These are phyloP conservation scores for Cirrhinus molitorella DNA, from an alignment of 2,797 vertebrate species.

Conservation along the genomic window DNA sequence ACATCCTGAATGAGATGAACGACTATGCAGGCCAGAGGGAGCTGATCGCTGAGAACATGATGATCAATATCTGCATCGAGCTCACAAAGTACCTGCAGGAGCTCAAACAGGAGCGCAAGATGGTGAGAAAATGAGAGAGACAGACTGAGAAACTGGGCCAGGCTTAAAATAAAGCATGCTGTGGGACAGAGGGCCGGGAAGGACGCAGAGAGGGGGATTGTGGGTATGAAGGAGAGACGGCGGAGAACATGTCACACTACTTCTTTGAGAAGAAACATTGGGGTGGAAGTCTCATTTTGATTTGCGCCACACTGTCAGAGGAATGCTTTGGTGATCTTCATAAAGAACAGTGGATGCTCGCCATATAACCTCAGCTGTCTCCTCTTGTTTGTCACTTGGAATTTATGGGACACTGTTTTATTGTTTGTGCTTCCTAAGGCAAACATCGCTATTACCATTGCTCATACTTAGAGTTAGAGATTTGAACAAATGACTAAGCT, in stretches of 20 bases:
- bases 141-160: constrained; percentile 46
- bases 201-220: not conserved
- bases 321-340: constrained; percentile 63
- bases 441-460: not conserved
- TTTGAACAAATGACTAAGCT: not conserved
- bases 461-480: not conserved
- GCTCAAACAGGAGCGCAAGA: constrained; percentile 89
- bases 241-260: constrained; percentile 4
- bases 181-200: constrained; percentile 12
- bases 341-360: constrained; percentile 13
- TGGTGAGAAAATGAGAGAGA: constrained; percentile 73
- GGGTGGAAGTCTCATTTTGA: constrained; percentile 46
- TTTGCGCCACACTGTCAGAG: constrained; percentile 55
- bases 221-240: not conserved
- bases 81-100: constrained; percentile 90
- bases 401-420: constrained; percentile 8
- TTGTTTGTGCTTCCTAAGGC: not conserved
- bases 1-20: constrained; percentile 89
- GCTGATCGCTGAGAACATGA: constrained; percentile 89
- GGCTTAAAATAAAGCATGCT: constrained; percentile 47
- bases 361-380: constrained; percentile 11
- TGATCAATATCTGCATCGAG: constrained; percentile 87
- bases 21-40: constrained; percentile 91
- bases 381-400: constrained; percentile 19
- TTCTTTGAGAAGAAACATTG: constrained; percentile 62